These are phyloP conservation scores for Phataginus tricuspis DNA, from an alignment of 2,797 vertebrate species.

Conservation along the genomic window DNA sequence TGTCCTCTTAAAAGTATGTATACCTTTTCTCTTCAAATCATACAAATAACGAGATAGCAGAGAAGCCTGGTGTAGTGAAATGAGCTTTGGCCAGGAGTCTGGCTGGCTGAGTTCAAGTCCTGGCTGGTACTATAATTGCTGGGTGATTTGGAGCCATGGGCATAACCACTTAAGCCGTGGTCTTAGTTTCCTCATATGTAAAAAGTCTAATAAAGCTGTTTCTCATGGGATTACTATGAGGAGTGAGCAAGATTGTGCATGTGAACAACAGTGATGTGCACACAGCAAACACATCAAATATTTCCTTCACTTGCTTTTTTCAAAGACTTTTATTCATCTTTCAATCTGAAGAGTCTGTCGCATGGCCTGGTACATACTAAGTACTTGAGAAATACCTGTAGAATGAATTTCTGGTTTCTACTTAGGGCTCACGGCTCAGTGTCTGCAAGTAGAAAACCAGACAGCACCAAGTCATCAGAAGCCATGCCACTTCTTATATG, in stretches of 20 bases:
- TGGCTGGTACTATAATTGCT: background rate
- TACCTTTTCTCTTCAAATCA: background rate
- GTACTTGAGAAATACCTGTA: background rate
- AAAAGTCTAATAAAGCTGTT: background rate
- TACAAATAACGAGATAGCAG: background rate
- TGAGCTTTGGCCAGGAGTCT: background rate
- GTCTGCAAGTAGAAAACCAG: background rate
- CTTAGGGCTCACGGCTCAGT: background rate
- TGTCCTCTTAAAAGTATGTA: background rate
- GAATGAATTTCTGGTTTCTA: slow-evolving; percentile 25
- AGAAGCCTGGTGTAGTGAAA: background rate
- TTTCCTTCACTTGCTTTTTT: background rate
- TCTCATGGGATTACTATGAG: background rate
- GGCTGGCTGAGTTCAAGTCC: background rate
- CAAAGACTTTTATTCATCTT: background rate
- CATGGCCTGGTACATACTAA: background rate
- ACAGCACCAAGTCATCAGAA: background rate
- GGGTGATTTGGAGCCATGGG: background rate
- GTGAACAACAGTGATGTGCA: background rate
- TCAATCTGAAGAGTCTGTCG: background rate
- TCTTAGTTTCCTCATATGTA: background rate
- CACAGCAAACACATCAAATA: background rate
- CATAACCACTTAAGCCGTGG: background rate
- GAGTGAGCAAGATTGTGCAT: background rate
- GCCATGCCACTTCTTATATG: background rate